These are phyloP conservation scores for Aphidius colemani DNA, from an alignment of 2,888 invertebrate genomes.

Conservation along the genomic window DNA sequence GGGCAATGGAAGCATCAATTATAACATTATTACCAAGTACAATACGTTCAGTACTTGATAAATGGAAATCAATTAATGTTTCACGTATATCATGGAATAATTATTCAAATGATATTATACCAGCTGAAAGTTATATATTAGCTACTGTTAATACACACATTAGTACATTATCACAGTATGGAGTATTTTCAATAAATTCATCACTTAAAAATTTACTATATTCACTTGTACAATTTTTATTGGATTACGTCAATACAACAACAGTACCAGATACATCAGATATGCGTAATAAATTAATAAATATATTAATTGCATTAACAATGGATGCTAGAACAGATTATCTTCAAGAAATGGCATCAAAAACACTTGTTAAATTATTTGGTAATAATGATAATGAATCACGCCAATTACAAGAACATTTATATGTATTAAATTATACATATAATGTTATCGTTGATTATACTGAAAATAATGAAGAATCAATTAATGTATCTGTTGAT, in stretches of 20 bases:
- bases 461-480: slow-evolving; percentile 57
- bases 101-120: slow-evolving; percentile 78
- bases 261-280: slow-evolving; percentile 69
- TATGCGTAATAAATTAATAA: slow-evolving; percentile 68
- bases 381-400: slow-evolving; percentile 70
- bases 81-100: slow-evolving; percentile 69
- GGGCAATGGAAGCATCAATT: slow-evolving; percentile 62
- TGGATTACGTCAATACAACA: slow-evolving; percentile 63
- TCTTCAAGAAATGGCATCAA: slow-evolving; percentile 68
- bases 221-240: slow-evolving; percentile 69
- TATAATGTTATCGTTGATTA: slow-evolving; percentile 72
- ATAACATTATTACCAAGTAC: slow-evolving; percentile 64
- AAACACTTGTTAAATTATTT: slow-evolving; percentile 68
- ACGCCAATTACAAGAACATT: slow-evolving; percentile 69
- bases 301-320: slow-evolving; percentile 76
- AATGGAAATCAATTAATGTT: slow-evolving; percentile 66
- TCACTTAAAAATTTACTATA: slow-evolving; percentile 71
- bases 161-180: slow-evolving; percentile 67
- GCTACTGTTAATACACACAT: slow-evolving; percentile 73
- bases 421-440: slow-evolving; percentile 69
- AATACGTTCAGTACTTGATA: slow-evolving; percentile 66
- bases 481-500: slow-evolving; percentile 61
- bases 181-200: slow-evolving; percentile 66
- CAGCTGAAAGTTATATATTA: slow-evolving; percentile 82
- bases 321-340: slow-evolving; percentile 79